Evolutionary conservation across 1,140 invertebrate genomes (phyloP).

Genomic region (Chelonus insularis): DNA sequence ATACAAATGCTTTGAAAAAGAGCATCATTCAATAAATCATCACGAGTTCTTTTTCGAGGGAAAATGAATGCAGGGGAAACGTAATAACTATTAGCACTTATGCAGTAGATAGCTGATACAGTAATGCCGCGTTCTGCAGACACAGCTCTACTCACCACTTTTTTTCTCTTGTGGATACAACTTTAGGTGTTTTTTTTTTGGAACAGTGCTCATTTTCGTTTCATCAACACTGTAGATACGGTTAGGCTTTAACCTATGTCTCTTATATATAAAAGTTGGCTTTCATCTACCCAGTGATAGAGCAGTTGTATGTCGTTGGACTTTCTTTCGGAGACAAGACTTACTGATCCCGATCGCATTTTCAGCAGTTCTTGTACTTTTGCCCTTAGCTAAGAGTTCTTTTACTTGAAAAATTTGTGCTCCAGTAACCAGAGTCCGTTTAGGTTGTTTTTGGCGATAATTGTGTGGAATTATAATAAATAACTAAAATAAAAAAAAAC

Average conservation of each 20-base stretch:
- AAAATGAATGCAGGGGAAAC: slow-evolving; percentile 23
- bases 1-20: slow-evolving; percentile 20
- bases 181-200: slow-evolving; percentile 45
- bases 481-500: too few relatives aligned
- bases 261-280: too few relatives aligned
- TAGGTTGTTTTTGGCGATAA: too few relatives aligned
- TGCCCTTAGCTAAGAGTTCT: too few relatives aligned
- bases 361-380: too few relatives aligned
- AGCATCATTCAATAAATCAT: slow-evolving; percentile 36
- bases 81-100: slow-evolving; percentile 48
- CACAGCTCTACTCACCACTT: slow-evolving; percentile 54
- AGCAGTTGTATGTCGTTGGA: too few relatives aligned
- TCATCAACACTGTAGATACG: slow-evolving; percentile 55
- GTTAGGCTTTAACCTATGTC: slow-evolving; percentile 41
- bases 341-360: too few relatives aligned
- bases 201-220: slow-evolving; percentile 56
- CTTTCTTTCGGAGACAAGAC: too few relatives aligned
- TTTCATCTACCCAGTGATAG: too few relatives aligned
- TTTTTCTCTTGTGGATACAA: slow-evolving; percentile 49
- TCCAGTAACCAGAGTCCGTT: too few relatives aligned
- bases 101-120: slow-evolving; percentile 48
- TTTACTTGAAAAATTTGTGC: too few relatives aligned
- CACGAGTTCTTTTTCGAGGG: slow-evolving; percentile 20
- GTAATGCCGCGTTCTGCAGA: slow-evolving; percentile 52
- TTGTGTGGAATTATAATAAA: too few relatives aligned